A percentile compares a stretch with the other conserved stretches of the same genome.
These are phyloP conservation scores for Panonychus citri DNA, from an alignment of 1,140 invertebrate genomes.

Conservation along the genomic window DNA sequence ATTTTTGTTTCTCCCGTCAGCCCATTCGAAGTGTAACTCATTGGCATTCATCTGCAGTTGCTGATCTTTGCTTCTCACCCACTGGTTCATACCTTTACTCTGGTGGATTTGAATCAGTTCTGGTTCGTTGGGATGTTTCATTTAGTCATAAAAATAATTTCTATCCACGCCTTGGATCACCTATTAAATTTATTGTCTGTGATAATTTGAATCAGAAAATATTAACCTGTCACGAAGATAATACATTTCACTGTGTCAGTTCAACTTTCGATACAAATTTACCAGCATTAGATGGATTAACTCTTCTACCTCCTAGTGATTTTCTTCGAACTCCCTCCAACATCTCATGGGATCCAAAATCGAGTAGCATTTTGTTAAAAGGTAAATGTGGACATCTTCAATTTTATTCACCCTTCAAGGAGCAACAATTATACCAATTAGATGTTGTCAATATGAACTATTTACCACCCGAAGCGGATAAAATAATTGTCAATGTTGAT, in stretches of 20 bases:
- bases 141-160: conserved; percentile 30
- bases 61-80: conserved; percentile 38
- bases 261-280: conserved; percentile 7
- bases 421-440: conserved; percentile 32
- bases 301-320: not conserved
- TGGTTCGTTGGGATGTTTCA: conserved; percentile 49
- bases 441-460: conserved; percentile 6
- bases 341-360: conserved; percentile 37
- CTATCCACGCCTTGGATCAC: conserved; percentile 43
- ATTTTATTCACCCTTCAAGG: conserved; percentile 42
- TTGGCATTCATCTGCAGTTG: conserved; percentile 53
- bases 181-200: conserved; percentile 38
- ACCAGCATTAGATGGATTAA: conserved; percentile 1
- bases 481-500: conserved; percentile 26
- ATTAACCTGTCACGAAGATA: conserved; percentile 42
- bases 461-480: not conserved
- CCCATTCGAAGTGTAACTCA: conserved; percentile 36
- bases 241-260: conserved; percentile 21
- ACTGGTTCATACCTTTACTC: conserved; percentile 44
- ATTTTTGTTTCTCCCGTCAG: conserved; percentile 22
- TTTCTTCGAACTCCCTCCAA: conserved; percentile 33
- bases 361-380: conserved; percentile 43
- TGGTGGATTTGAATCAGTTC: conserved; percentile 47
- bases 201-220: conserved; percentile 38
- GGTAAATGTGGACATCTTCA: conserved; percentile 52